A percentile compares a stretch with the other conserved stretches of the same genome.
These are phyloP conservation scores for Tachycineta bicolor DNA, from an alignment of 2,113 vertebrate genomes.

Conservation along the genomic window DNA sequence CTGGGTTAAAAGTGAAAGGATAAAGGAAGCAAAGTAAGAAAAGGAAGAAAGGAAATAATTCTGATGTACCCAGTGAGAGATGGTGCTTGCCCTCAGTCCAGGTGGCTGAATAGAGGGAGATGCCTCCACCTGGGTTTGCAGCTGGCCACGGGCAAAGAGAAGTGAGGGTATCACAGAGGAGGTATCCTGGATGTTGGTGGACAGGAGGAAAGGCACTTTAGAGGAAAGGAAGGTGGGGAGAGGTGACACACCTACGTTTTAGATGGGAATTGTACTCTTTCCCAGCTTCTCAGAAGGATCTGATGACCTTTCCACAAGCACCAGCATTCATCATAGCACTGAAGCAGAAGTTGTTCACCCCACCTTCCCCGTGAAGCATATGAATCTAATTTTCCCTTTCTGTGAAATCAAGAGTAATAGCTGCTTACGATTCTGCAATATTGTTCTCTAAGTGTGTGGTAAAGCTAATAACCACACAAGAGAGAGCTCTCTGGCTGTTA, in stretches of 20 bases:
- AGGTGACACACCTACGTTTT: neutral
- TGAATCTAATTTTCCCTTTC: neutral
- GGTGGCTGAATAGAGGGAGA: neutral
- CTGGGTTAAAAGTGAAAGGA: neutral
- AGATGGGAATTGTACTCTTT: neutral
- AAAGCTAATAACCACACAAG: neutral
- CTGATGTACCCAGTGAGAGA: neutral
- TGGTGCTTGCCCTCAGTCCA: neutral
- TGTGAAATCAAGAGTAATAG: neutral
- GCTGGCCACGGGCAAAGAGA: neutral
- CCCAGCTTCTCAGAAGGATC: neutral
- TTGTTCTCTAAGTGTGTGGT: neutral
- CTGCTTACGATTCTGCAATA: neutral
- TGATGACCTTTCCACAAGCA: neutral
- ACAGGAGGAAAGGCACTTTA: neutral
- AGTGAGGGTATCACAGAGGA: neutral
- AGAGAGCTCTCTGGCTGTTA: neutral
- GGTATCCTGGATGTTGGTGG: neutral
- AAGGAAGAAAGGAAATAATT: neutral
- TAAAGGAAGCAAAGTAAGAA: neutral
- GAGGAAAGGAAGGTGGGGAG: neutral
- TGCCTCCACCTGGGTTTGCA: neutral
- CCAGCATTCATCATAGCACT: neutral
- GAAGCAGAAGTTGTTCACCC: neutral
- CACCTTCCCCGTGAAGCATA: neutral